phyloP scores from a whole-genome alignment of 2,888 invertebrate species.

The Nomada ferruginata region DNA sequence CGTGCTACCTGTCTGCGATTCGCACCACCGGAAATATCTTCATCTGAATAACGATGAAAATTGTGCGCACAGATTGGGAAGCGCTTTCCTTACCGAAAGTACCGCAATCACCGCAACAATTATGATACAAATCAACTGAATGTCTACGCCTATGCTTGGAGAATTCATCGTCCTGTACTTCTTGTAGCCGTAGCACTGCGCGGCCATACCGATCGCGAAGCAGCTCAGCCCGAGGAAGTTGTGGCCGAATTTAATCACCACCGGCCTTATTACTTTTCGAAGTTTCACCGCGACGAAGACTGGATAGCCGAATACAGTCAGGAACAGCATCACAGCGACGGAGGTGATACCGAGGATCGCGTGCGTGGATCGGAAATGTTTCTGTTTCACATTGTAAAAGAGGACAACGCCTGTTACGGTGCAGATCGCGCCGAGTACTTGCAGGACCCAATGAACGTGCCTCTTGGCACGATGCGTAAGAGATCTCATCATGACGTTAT shows the following conservation, averaged over 20 bases:
- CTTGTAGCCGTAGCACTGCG: conserved; percentile 75
- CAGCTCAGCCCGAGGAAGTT: conserved; percentile 85
- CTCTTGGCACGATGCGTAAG: conserved; percentile 72
- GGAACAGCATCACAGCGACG: conserved; percentile 84
- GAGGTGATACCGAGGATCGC: conserved; percentile 83
- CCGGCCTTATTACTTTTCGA: conserved; percentile 84
- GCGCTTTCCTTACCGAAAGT: conserved; percentile 71
- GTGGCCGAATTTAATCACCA: conserved; percentile 85
- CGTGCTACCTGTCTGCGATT: too few species aligned
- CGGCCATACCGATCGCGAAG: conserved; percentile 85
- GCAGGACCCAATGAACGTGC: conserved; percentile 86
- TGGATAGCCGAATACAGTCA: conserved; percentile 85
- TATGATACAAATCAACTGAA: conserved; percentile 54
- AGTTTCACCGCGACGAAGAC: conserved; percentile 86
- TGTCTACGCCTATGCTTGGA: conserved; percentile 16
- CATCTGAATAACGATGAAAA: conserved; percentile 13
- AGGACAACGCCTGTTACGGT: conserved; percentile 85
- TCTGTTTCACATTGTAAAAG: conserved; percentile 81
- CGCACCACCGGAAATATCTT: not conserved
- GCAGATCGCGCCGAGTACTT: conserved; percentile 85
- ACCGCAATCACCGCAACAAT: conserved; percentile 64
- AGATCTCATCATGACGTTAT: conserved; percentile 71
- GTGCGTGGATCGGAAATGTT: conserved; percentile 75
- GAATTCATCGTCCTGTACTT: conserved; percentile 64
- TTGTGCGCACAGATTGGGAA: conserved; percentile 65